phyloP scores from a whole-genome alignment of 2,797 vertebrate species.

The Novumbra hubbsi region DNA sequence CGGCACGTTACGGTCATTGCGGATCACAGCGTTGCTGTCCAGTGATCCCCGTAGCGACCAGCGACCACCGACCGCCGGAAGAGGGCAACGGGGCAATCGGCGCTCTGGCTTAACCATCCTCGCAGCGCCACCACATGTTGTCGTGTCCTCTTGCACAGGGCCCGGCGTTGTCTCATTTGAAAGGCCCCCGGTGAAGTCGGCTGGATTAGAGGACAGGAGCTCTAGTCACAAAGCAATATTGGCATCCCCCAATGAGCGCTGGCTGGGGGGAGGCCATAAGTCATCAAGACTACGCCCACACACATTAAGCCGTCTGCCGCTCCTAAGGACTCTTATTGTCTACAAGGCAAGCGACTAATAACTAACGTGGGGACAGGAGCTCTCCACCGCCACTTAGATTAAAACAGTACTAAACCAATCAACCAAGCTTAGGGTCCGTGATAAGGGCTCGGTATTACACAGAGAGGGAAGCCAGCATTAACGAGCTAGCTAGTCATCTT shows the following conservation, averaged over 20 bases:
- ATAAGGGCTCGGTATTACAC: slow-evolving; percentile 1
- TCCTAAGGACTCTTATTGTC: slow-evolving; percentile 16
- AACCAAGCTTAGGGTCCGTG: neutral
- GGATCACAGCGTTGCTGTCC: too few species aligned
- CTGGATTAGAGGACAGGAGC: neutral
- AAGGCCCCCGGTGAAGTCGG: neutral
- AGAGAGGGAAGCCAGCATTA: slow-evolving; percentile 31
- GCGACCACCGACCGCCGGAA: neutral
- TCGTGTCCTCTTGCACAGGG: neutral
- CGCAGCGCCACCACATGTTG: neutral
- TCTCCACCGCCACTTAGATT: neutral
- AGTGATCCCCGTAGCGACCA: too few species aligned
- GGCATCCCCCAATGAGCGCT: neutral
- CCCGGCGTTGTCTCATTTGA: neutral
- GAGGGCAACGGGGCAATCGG: neutral
- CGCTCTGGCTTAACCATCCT: neutral
- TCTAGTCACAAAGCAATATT: neutral
- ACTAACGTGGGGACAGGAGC: slow-evolving; percentile 14
- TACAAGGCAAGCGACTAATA: slow-evolving; percentile 23
- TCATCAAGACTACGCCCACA: slow-evolving; percentile 14
- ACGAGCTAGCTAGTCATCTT: slow-evolving; percentile 35
- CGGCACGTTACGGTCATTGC: too few species aligned
- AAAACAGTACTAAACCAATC: neutral
- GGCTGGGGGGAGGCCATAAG: slow-evolving; percentile 23
- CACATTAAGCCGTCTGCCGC: neutral